These are phyloP conservation scores for Dipodomys merriami DNA, from an alignment of 2,113 vertebrate species.

Conservation along the genomic window DNA sequence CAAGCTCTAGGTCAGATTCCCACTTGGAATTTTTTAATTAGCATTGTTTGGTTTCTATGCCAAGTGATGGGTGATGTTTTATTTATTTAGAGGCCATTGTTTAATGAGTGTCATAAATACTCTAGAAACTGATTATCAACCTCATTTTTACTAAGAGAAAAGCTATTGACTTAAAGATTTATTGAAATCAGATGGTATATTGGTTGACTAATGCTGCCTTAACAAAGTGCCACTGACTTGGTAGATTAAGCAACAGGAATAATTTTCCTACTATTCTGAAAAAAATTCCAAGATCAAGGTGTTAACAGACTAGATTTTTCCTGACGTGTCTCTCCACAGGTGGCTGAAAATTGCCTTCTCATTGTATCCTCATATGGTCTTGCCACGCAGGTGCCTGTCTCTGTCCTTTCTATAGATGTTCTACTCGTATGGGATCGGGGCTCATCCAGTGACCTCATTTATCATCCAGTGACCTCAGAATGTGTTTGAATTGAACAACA, in stretches of 20 bases:
- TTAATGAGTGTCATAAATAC: neutral
- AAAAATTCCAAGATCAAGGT: neutral
- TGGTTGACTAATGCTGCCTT: neutral
- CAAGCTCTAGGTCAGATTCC: neutral
- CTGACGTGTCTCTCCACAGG: neutral
- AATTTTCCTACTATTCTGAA: neutral
- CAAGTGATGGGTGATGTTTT: neutral
- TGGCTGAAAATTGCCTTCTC: neutral
- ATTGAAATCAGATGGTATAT: neutral
- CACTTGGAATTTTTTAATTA: conserved; percentile 21
- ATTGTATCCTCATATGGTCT: neutral
- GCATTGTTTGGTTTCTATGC: neutral
- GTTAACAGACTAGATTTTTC: neutral
- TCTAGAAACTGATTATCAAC: conserved; percentile 1
- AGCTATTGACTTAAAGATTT: conserved; percentile 32
- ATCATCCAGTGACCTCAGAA: too few species aligned
- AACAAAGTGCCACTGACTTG: neutral
- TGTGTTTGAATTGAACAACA: too few species aligned
- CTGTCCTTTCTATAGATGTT: neutral
- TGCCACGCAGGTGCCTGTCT: neutral
- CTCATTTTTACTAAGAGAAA: neutral
- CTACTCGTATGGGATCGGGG: neutral
- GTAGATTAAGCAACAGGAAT: neutral
- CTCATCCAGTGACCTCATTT: neutral
- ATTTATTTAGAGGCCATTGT: neutral